These are phyloP conservation scores for Lysiphlebus fabarum DNA, from an alignment of 1,140 invertebrate genomes.

Conservation along the genomic window DNA sequence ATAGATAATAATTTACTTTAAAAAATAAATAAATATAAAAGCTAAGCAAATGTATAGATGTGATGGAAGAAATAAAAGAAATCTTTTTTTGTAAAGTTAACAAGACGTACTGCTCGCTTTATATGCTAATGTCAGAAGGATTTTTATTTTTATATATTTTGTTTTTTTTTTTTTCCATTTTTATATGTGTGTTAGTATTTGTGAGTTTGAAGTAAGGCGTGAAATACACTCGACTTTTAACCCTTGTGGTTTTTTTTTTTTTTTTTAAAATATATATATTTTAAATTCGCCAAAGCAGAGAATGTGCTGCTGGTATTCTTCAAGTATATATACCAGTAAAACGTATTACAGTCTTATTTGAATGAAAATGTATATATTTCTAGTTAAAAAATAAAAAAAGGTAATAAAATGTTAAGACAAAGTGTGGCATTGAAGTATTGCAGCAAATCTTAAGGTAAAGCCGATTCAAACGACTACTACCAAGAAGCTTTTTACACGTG, in stretches of 20 bases:
- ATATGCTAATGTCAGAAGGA: conserved; percentile 24
- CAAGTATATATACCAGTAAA: conserved; percentile 11
- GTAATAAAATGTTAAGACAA: conserved; percentile 17
- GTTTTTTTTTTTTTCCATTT: neutral
- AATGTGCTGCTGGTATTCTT: neutral
- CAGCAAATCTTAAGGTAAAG: conserved; percentile 1
- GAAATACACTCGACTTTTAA: conserved; percentile 30
- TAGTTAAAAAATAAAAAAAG: neutral
- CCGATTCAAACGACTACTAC: conserved; percentile 1
- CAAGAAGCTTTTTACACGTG: conserved; percentile 4
- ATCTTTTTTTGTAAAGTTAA: conserved; percentile 20
- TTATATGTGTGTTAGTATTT: neutral
- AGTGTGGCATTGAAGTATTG: conserved; percentile 8
- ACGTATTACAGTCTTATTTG: conserved; percentile 13
- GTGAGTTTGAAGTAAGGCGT: conserved; percentile 9
- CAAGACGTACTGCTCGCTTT: conserved; percentile 24
- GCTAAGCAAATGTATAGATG: conserved; percentile 3
- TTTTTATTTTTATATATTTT: conserved; percentile 2
- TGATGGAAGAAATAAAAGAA: conserved; percentile 19
- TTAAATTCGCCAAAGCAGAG: neutral
- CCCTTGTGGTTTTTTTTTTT: conserved; percentile 7
- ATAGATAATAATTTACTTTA: no score
- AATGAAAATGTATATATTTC: conserved; percentile 12
- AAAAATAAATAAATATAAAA: neutral
- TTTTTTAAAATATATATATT: neutral